These are phyloP conservation scores for Tipula unca DNA, from an alignment of 2,888 invertebrate species.

Conservation along the genomic window DNA sequence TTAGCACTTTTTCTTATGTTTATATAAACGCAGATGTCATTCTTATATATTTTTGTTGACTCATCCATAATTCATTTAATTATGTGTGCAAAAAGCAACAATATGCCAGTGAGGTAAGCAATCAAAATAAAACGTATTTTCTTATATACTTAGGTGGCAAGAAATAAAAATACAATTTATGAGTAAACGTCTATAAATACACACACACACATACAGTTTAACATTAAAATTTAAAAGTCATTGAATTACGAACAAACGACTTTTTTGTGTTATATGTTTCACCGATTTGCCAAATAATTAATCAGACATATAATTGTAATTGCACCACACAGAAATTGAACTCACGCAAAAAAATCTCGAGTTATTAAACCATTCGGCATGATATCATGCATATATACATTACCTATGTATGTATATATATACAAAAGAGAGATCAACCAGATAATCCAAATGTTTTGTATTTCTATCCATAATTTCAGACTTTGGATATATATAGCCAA, in stretches of 20 bases:
- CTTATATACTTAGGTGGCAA: neutral
- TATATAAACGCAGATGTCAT: neutral
- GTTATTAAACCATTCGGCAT: neutral
- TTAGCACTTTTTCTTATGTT: neutral
- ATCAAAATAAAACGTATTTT: neutral
- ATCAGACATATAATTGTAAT: neutral
- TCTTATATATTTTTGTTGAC: neutral
- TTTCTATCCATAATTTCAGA: neutral
- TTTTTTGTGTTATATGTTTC: neutral
- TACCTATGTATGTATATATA: too few species aligned
- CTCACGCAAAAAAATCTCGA: neutral
- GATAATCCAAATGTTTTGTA: neutral
- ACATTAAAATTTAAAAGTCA: neutral
- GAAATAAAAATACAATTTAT: neutral
- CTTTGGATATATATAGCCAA: neutral
- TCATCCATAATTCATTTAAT: neutral
- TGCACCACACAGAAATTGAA: neutral
- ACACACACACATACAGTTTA: neutral
- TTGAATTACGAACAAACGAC: neutral
- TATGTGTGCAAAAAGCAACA: neutral
- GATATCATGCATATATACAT: neutral
- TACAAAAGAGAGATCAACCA: neutral
- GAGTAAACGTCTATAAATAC: neutral
- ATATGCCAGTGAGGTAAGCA: neutral
- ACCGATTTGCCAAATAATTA: neutral